Base-by-base conservation (phyloP, 1,140 invertebrate genomes). In the Dreissena rostriformis region DNA sequence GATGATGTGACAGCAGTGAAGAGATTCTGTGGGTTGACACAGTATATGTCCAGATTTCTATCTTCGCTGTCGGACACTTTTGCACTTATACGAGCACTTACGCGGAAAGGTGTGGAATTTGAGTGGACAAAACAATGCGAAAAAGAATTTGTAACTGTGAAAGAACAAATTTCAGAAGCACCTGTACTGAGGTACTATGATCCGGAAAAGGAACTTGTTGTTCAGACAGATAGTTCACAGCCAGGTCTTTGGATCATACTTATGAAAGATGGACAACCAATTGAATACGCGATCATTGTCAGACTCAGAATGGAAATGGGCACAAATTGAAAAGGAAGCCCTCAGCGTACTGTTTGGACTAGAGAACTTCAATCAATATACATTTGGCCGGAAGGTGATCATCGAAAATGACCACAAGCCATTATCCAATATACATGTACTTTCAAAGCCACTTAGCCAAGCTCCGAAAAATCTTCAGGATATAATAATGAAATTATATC, bases 291-390 rank as follows among this genome's bases (percentile, higher is more conserved):
- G 15, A 95, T 94, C 1, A 84, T 91, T 14, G 82, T 95, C 17
- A 93, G 92, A 8, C 7, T 84, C 91, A 61, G 93, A 95, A 88
- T 19, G 87, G 51, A 94, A 94, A 63, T 95, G 94, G 83, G 92
- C 90, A 19, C 93, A 94, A 86, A 92, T 94, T 4, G 93, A 95
- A 75, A 92, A 93, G 80, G 93, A 95, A 85, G 88, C 93, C 7
- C 86, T 94, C 2, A 92, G 94, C 12, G 93, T 95, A 51, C 88
- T 95, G 11, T 95, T 94, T 86, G 90, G 90, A 15, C 86, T 86
- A 5, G 80, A 89, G 61, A 29, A 70, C 12, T 88, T 90, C 49
- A 68, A 89, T 26, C 88, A 89, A 28, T 89, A 88, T 61, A 87
- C 86, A 1, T 88, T 81, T 87, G 93, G 92, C 2, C 86, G 87